Evolutionary conservation across 92 coral and sea anemone species (phyloP).

Genomic region (Epizoanthus illoricatus): DNA sequence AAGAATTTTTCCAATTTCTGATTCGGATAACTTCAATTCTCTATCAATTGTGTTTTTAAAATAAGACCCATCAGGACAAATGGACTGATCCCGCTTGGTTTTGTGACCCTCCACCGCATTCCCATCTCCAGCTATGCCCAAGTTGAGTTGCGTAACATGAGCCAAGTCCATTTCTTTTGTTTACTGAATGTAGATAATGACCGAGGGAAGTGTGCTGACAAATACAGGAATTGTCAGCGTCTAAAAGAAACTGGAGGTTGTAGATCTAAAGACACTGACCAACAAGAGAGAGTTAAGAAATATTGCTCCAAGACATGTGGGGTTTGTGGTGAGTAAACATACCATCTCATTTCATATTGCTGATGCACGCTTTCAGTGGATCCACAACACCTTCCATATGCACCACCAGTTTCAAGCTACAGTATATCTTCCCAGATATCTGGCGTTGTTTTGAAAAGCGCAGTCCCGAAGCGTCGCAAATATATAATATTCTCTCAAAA

Average conservation of each 20-base stretch:
- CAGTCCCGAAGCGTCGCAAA: no score
- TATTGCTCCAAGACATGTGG: conserved; percentile 8
- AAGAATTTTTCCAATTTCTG: no score
- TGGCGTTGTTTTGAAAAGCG: no score
- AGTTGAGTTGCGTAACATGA: no score
- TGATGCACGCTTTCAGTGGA: background rate
- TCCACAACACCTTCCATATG: background rate
- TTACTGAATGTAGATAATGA: background rate
- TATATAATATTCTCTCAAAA: no score
- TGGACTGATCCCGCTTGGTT: no score
- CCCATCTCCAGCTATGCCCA: no score
- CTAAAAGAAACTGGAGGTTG: background rate
- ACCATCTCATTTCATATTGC: background rate
- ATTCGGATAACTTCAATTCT: no score
- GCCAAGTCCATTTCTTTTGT: background rate
- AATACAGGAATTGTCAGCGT: background rate
- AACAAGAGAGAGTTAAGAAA: background rate
- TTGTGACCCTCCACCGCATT: no score
- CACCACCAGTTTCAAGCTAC: background rate
- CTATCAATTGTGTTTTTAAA: no score
- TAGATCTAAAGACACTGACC: background rate
- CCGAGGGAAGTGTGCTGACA: conserved; percentile 13
- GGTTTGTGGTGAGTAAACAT: conserved; percentile 14
- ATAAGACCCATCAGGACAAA: no score
- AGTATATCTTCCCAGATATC: no score